Evolutionary conservation across 1,140 invertebrate genomes (phyloP), one percentile per base, ranked within the genome.

Genomic region (Pseudomyrmex flavicornis): DNA sequence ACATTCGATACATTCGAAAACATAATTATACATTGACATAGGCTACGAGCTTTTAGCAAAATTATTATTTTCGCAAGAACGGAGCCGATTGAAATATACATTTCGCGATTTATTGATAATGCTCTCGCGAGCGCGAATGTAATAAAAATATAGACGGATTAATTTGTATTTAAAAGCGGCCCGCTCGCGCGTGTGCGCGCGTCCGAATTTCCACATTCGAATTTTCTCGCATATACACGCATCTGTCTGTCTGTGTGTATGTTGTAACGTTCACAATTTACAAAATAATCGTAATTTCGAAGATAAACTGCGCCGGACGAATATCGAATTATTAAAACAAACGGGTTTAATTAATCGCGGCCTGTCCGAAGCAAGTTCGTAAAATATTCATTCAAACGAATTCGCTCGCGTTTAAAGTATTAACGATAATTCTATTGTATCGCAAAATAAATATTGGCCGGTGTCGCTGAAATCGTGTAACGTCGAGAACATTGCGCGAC

Each of bases 281-380:
- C 76, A 80, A 80, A 80, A 80, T 80, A 80, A 80, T 80, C 76
- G 76, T 80, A 80, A 80, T 80, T 80, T 80, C 76, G 66, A 80
- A 80, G 76, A 80, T 80, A 80, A 80, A 80, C 76, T 61, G 76
- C 76, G 66, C 66, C 66, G 56, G 72, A 80, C 72, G 76, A 80
- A 80, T 80, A 80, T 80, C 66, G 66, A 80, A 80, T 80, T 80
- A 80, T 80, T 80, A 80, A 80, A 80, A 80, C 76, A 80, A 80
- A 80, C 76, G 76, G 44, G 76, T 80, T 80, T 80, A 80, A 80
- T 80, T 80, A 80, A 80, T 80, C 76, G 65, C 66, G 22, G 66
- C 76, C 66, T 80, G 76, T 80, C 76, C 76, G 66, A 50, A 80
- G 66, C 76, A 72, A 66, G 44, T 17, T 48, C 44, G 66, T 80